Evolutionary conservation across 2,888 invertebrate species (phyloP), one percentile per base, ranked within the genome.

Genomic region (Mesorhabditis spiculigera): DNA sequence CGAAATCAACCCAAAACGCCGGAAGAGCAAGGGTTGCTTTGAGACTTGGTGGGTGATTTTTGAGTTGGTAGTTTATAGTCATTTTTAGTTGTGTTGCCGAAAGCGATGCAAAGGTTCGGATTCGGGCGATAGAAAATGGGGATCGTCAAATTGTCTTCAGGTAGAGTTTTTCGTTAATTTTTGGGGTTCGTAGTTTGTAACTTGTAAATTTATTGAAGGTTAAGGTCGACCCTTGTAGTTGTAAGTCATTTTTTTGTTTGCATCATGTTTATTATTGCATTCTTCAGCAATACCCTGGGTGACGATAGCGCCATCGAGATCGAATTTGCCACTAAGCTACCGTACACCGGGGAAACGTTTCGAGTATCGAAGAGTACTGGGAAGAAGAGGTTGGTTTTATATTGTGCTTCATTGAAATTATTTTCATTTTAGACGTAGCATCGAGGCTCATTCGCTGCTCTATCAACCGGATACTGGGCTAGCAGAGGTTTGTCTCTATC

Each of bases 61-160:
- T n/a, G n/a, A 50, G n/a, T 50, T n/a, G 1, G n/a, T 13, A 13
- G 10, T 50, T 13, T 50, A 13, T 50, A 13, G 8, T 50, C n/a
- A 13, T n/a, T 50, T 50, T 50, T 50, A 50, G 58, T 50, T 50
- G 58, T 50, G 58, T 50, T 10, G n/a, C 58, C 10, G 1, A 10
- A 50, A 50, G 58, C n/a, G 58, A 50, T 50, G 58, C 58, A 50
- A 50, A 50, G 58, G n/a, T n/a, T 50, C 58, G 58, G n/a, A n/a
- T 50, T 50, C 58, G 58, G 58, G 10, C 58, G 58, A 50, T 50
- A 10, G 58, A 50, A 28, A 28, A 28, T 28, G 28, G 28, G 28
- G 28, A 28, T 28, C 28, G 28, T 28, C 28, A 28, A 28, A 28
- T 28, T 28, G 28, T 28, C 28, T 28, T 28, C 28, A 28, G 28